Percentiles rank a stretch among this genome's conserved stretches.
phyloP scores from a whole-genome alignment of 53 echinoderm and acorn worm genomes.

The Arbacia lixula region DNA sequence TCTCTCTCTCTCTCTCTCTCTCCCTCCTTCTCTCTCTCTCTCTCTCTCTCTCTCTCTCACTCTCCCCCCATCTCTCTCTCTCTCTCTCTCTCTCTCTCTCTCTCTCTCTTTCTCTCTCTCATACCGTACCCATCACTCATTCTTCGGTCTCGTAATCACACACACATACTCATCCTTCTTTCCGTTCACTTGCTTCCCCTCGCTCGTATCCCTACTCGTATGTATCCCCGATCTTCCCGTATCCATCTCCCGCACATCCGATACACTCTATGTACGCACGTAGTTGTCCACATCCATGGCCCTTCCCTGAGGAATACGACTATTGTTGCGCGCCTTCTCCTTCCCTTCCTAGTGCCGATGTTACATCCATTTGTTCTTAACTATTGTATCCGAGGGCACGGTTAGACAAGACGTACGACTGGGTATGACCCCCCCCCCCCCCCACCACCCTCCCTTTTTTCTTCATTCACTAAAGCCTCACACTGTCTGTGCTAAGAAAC shows the following conservation, averaged over 20 bases:
- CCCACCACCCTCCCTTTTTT: neutral
- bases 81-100: neutral
- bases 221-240: too few relatives aligned
- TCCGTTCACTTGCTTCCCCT: neutral
- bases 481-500: too few relatives aligned
- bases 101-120: neutral
- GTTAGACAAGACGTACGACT: neutral
- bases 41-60: neutral
- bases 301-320: too few relatives aligned
- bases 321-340: too few relatives aligned
- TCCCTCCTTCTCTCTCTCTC: neutral
- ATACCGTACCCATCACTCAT: neutral
- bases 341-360: too few relatives aligned
- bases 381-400: slow-evolving; percentile 1
- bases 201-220: too few relatives aligned
- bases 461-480: neutral
- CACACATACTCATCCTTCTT: neutral
- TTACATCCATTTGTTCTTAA: neutral
- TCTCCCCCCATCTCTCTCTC: neutral
- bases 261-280: too few relatives aligned
- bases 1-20: neutral
- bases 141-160: neutral
- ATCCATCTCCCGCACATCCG: too few relatives aligned
- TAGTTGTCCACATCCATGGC: too few relatives aligned
- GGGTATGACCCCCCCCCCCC: neutral